Conservation (phyloP, 1,140 invertebrate species). For the Lepidurus apus region DNA sequence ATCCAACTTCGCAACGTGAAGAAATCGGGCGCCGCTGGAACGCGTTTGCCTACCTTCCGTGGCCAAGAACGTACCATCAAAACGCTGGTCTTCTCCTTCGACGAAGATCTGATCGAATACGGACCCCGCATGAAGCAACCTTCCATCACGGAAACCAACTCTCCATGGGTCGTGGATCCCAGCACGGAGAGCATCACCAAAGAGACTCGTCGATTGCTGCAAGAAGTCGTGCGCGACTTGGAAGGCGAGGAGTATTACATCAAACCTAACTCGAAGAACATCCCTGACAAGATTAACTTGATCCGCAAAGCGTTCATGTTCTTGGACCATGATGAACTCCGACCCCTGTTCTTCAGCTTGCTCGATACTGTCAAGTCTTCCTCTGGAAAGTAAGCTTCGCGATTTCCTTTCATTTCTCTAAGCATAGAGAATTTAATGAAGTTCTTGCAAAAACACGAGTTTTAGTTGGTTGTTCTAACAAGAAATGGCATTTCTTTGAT, state of each 20-base stretch:
- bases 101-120: constrained; percentile 26
- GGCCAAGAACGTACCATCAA: constrained; percentile 6
- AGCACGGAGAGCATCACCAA: neutral
- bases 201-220: constrained; percentile 30
- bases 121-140: constrained; percentile 30
- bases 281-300: constrained; percentile 34
- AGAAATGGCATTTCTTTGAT: neutral
- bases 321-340: constrained; percentile 34
- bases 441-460: too few relatives aligned
- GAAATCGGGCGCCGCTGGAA: neutral
- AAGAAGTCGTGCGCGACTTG: constrained; percentile 32
- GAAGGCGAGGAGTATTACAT: constrained; percentile 30
- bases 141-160: constrained; percentile 14
- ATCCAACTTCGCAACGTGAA: constrained; percentile 26
- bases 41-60: neutral
- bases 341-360: constrained; percentile 23
- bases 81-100: constrained; percentile 29
- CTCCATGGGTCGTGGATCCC: constrained; percentile 17
- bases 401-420: neutral
- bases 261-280: constrained; percentile 24
- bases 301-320: constrained; percentile 37
- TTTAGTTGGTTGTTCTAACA: neutral
- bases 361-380: neutral
- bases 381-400: constrained; percentile 9
- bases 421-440: too few relatives aligned